Percentiles rank a stretch among this genome's conserved stretches.
Evolutionary conservation across 2,888 invertebrate species (phyloP).

Genomic region (Baronia brevicornis): DNA sequence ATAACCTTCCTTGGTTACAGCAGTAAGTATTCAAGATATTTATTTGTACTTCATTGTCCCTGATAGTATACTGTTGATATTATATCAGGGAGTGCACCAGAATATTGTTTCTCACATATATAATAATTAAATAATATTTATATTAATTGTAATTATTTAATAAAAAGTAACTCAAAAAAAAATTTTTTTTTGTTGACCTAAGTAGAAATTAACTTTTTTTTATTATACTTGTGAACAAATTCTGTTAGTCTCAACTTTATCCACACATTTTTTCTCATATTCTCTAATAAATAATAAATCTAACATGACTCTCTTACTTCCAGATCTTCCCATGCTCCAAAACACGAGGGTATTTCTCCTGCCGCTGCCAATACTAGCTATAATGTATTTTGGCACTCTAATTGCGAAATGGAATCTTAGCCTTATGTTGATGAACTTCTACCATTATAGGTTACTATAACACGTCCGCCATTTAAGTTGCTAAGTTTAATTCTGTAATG

Average conservation of each 20-base stretch:
- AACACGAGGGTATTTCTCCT: slow-evolving; percentile 90
- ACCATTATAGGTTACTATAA: slow-evolving; percentile 85
- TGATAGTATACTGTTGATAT: slow-evolving; percentile 1
- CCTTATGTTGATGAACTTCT: slow-evolving; percentile 86
- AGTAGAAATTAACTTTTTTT: too few species aligned
- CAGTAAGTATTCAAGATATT: slow-evolving; percentile 77
- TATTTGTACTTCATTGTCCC: slow-evolving; percentile 1
- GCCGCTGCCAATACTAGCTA: slow-evolving; percentile 84
- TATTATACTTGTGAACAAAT: too few species aligned
- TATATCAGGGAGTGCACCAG: too few species aligned
- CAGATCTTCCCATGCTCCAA: slow-evolving; percentile 90
- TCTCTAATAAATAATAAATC: slow-evolving; percentile 23
- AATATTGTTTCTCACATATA: too few species aligned
- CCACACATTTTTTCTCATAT: slow-evolving; percentile 34
- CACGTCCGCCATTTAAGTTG: slow-evolving; percentile 3
- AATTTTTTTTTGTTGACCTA: too few species aligned
- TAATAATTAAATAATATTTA: too few species aligned
- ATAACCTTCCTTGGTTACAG: slow-evolving; percentile 98
- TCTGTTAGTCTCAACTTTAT: too few species aligned
- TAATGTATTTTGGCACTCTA: slow-evolving; percentile 86
- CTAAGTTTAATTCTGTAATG: slow-evolving; percentile 8
- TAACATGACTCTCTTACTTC: slow-evolving; percentile 35
- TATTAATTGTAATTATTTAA: too few species aligned
- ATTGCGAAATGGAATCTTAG: slow-evolving; percentile 90
- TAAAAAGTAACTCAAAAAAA: too few species aligned